Evolutionary conservation across 53 echinoderm and acorn worm genomes (phyloP), one percentile per base, ranked within the genome.

Genomic region (Luidia sarsii): DNA sequence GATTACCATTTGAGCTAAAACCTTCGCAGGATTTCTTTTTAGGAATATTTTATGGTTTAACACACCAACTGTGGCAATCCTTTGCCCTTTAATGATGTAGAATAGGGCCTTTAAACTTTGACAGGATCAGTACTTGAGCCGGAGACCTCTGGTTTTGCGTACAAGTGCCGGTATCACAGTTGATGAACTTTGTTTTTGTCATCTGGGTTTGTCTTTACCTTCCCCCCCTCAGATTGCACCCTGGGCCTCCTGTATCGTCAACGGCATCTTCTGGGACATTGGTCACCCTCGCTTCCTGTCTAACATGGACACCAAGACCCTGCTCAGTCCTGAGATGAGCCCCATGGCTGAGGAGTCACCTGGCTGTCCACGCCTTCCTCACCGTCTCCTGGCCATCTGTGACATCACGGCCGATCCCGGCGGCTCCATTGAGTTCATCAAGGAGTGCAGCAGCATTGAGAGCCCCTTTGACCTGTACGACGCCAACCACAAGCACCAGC

Each of bases 341-440:
- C 91, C 87, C 24, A 79, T 82, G 43, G 85, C 89, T 9, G 82
- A 83, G 9, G 80, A 70, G 46, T 31, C 67, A 4, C 88, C 94
- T 0, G 99, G 99, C 20, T 99, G 99, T 38, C 99, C 99, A 21
- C 75, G 87, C 18, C 87, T 99, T 19, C 99, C 99, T 4, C 99
- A 99, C 53, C 89, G 99, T 16, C 89, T 99, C 21, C 84, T 99
- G 7, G 99, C 99, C 33, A 99, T 99, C 81, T 94, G 91, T 61
- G 99, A 99, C 85, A 99, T 99, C 72, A 93, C 99, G 6, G 99
- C 99, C 10, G 99, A 99, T 57, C 99, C 94, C 0, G 99, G 94
- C 6, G 99, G 99, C 32, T 94, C 99, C 57, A 91, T 99, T 20
- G 99, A 99, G 85, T 99, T 94, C 80, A 94, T 99, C 41, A 55